Evolutionary conservation across 2,888 invertebrate genomes (phyloP).

Genomic region (Julus scanicus): DNA sequence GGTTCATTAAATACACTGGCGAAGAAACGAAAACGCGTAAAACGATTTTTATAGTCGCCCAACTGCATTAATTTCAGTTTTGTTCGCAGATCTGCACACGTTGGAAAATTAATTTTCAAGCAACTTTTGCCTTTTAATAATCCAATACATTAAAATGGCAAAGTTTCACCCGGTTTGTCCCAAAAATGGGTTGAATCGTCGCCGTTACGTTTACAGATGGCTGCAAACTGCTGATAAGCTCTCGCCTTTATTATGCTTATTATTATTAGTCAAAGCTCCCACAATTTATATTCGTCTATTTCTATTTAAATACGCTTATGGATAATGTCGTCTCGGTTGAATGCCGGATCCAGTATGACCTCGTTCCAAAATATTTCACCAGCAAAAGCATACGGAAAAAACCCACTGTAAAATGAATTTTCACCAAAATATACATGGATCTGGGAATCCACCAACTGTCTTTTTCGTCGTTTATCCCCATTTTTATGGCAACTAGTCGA

Average conservation of each 20-base stretch:
- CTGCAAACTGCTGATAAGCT: constrained; percentile 35
- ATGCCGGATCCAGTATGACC: background rate
- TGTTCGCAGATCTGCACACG: background rate
- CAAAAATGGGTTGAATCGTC: background rate
- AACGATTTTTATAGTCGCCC: constrained; percentile 16
- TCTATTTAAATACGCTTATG: constrained; percentile 45
- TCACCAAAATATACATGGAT: background rate
- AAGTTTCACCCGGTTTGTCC: background rate
- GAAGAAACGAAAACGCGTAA: background rate
- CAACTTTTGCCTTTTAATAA: background rate
- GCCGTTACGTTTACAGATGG: constrained; percentile 3
- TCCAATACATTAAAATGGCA: background rate
- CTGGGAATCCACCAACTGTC: background rate
- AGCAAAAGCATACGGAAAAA: background rate
- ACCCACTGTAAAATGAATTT: background rate
- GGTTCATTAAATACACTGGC: background rate
- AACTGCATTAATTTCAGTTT: constrained; percentile 27
- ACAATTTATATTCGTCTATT: constrained; percentile 20
- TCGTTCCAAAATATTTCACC: background rate
- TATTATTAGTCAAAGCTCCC: constrained; percentile 7
- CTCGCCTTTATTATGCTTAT: background rate
- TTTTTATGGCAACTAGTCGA: background rate
- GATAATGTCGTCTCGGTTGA: background rate
- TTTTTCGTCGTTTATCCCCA: background rate
- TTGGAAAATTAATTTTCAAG: background rate